phyloP scores from a whole-genome alignment of 2,888 invertebrate genomes.

The Nezara viridula region DNA sequence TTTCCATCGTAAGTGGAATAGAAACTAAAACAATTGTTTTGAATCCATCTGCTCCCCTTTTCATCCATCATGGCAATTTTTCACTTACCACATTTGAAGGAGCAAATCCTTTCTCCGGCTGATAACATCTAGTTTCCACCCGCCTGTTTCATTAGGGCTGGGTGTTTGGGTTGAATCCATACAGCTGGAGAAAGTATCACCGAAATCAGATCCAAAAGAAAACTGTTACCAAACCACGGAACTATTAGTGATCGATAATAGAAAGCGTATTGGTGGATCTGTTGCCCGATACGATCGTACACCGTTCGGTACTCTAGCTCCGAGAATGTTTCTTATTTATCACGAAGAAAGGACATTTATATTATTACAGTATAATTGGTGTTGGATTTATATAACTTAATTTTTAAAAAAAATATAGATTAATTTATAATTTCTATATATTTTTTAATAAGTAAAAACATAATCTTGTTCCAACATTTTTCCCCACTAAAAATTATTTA shows the following conservation, averaged over 20 bases:
- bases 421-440: neutral
- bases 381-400: neutral
- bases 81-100: neutral
- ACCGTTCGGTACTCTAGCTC: neutral
- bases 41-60: neutral
- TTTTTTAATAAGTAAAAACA: no score
- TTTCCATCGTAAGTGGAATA: neutral
- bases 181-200: neutral
- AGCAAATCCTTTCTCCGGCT: neutral
- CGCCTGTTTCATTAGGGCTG: neutral
- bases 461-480: no score
- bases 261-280: constrained; percentile 1
- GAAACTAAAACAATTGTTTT: neutral
- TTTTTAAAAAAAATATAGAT: neutral
- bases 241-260: constrained; percentile 35
- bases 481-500: no score
- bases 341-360: neutral
- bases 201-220: neutral
- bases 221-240: constrained; percentile 16
- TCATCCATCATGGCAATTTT: neutral
- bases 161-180: neutral
- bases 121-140: neutral
- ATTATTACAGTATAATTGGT: neutral
- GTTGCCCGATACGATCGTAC: neutral
- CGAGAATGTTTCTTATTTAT: neutral